Conservation (phyloP, 2,113 vertebrate genomes). For the Psophia crepitans region DNA sequence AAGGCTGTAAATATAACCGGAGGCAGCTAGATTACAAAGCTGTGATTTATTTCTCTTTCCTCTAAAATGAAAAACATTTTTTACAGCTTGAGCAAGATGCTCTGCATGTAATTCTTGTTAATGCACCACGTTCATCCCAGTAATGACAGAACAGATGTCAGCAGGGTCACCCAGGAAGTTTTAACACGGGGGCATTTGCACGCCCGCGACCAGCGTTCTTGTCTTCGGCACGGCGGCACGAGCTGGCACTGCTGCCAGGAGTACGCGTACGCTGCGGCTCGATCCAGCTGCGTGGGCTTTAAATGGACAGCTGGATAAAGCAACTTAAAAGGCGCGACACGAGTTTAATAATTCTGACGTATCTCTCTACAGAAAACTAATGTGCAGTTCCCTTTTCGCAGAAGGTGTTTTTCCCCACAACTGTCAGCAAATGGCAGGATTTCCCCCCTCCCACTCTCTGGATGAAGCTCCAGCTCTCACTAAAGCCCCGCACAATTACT, state of each 20-base stretch:
- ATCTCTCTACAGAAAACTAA: background rate
- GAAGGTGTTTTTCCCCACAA: background rate
- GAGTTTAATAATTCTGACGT: background rate
- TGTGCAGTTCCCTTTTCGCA: background rate
- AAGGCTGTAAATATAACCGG: background rate
- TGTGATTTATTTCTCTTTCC: background rate
- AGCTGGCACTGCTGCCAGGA: background rate
- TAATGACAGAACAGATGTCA: background rate
- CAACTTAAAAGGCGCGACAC: accelerated
- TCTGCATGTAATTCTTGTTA: background rate
- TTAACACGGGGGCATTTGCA: accelerated
- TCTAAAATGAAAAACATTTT: background rate
- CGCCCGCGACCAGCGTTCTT: accelerated
- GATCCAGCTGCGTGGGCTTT: background rate
- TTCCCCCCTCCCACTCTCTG: background rate
- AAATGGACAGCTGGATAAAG: background rate
- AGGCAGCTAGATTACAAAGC: background rate
- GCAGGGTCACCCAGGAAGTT: background rate
- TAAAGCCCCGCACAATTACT: background rate
- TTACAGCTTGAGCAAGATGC: background rate
- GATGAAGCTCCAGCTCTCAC: background rate
- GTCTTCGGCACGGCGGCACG: background rate
- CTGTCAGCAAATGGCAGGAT: background rate
- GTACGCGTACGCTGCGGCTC: accelerated
- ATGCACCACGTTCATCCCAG: accelerated